Base-by-base conservation (phyloP, 2,888 invertebrate species). In the Carpatolechia fugitivella region DNA sequence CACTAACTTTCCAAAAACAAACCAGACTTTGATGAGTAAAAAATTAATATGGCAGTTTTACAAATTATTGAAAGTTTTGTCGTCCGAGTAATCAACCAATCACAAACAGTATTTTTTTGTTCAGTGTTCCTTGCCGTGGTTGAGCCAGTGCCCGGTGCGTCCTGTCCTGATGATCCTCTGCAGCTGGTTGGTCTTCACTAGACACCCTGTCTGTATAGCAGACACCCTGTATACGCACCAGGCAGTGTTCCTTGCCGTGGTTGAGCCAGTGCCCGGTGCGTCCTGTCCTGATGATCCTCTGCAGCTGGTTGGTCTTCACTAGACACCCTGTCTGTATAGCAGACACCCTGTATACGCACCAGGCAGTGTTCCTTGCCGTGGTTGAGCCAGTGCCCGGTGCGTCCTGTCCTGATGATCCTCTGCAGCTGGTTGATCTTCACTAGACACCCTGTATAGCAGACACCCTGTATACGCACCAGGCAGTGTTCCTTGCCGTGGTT, bases 401-500 rank as follows among this genome's bases (percentile, higher is more conserved):
- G 92, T 0, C 99, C 99, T 0, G 99, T 99, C 30, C 99, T 91
- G 69, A 99, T 99, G 69, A 99, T 99, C 57, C 98, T 90, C 79
- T 99, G 99, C 58, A 99, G 85, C 78, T 99, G 99, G 85, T 99
- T 99, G 0, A 99, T 99, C 89, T 99, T 99, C 53, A 99, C 99
- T 99, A n/a, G 6, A 6, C 24, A 4, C 24, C 24, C 24, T 10
- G 4, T 35, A 53, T 52, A 11, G n/a, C 13, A 11, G 2, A 40
- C 29, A 8, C 5, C 7, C 24, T 11, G 29, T 16, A n/a, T 7
- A 56, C 80, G 77, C 51, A 94, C 97, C 71, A 99, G 85, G 78
- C 99, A 99, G 73, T 99, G 99, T 76, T 99, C 99, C 80, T 99
- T 99, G 20, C 99, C 99, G 78, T 99, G 99, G 82, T 99, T 99